These are phyloP conservation scores for Macrotis lagotis DNA, from an alignment of 2,113 vertebrate species.

Conservation along the genomic window DNA sequence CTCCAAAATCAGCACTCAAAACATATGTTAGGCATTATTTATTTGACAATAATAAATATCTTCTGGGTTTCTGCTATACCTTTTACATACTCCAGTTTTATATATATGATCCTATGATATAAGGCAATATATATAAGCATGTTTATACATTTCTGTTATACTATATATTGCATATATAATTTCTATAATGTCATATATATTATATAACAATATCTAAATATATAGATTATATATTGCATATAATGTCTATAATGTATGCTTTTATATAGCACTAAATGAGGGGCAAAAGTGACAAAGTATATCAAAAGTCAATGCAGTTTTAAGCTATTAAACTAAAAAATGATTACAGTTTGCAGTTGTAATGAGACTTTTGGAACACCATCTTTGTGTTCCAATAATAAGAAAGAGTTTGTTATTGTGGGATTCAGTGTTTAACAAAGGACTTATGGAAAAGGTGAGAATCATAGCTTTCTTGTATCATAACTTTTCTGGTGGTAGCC, in stretches of 20 bases:
- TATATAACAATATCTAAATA: too few relatives aligned
- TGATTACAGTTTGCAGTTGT: not conserved
- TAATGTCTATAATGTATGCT: too few relatives aligned
- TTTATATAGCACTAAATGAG: not conserved
- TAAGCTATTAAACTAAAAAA: not conserved
- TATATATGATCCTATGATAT: not conserved
- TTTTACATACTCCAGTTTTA: not conserved
- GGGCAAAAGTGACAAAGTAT: not conserved
- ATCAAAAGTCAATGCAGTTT: not conserved
- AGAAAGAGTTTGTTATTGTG: not conserved
- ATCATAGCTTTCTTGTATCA: not conserved
- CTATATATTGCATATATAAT: too few relatives aligned
- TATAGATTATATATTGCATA: too few relatives aligned
- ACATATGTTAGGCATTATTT: not conserved
- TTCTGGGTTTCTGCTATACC: not conserved
- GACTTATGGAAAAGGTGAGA: not conserved
- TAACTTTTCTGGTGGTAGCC: not conserved
- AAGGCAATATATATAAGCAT: not conserved
- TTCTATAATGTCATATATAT: too few relatives aligned
- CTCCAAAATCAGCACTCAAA: not conserved
- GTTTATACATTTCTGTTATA: too few relatives aligned
- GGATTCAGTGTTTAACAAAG: not conserved
- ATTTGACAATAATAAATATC: too few relatives aligned
- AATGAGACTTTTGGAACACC: not conserved
- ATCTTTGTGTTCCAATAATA: too few relatives aligned